Evolutionary conservation across 2,888 invertebrate genomes (phyloP), one percentile per base, ranked within the genome.

Genomic region (Chaetogeoica ovagalla): DNA sequence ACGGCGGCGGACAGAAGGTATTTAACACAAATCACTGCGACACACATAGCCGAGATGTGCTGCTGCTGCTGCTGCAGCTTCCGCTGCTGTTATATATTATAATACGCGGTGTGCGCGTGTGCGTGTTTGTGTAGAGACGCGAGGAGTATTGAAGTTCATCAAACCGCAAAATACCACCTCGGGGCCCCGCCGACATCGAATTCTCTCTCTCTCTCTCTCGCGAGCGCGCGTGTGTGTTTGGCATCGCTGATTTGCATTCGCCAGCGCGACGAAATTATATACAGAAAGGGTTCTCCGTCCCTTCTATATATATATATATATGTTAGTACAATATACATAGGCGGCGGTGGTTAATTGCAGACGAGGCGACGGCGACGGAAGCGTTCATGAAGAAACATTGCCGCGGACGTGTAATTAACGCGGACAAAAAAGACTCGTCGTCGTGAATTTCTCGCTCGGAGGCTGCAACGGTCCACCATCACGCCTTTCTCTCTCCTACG

Each of bases 381-480:
- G 77, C 77, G 77, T 77, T 77, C 77, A 77, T 62, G 77, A 52
- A 77, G 77, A 77, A 77, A 71, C 79, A 63, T 79, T 79, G 77
- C 77, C 70, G 70, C 70, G 70, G 77, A 79, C 77, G 77, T 79
- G 77, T 79, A 79, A 79, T 79, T 79, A 79, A 79, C 79, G 69
- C 70, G 79, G 79, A 79, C 79, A 79, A 79, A 79, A n/a, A 79
- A 79, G 79, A 79, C 79, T 39, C 69, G 68, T 48, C 59, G 68
- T 48, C 30, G 37, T 55, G 13, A 21, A 30, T 30, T 43, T 59
- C 60, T 21, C 30, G 73, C 19, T 55, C 30, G 30, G 30, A 30
- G 30, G 30, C 30, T 30, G 30, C 30, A 30, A 30, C 30, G 30
- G 30, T 30, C 30, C 30, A 30, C 30, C 30, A 30, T 4, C 30